These are phyloP conservation scores for Corythornis cristatus DNA, from an alignment of 2,113 vertebrate genomes.

Conservation along the genomic window DNA sequence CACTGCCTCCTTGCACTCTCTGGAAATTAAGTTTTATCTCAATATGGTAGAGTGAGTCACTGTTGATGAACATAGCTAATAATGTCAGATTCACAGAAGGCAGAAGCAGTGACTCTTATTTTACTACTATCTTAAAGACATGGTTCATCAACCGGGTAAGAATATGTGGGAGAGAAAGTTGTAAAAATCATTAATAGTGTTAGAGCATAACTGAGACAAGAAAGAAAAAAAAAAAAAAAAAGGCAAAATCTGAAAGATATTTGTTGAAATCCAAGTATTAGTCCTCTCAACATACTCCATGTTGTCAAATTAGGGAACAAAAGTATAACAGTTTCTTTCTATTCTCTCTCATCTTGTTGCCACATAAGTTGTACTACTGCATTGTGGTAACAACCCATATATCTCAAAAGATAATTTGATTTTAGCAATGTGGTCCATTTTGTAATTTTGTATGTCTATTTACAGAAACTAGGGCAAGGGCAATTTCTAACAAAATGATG, in stretches of 20 bases:
- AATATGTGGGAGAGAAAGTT: not conserved
- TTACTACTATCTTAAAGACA: not conserved
- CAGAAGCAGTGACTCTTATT: not conserved
- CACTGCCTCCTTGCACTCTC: not conserved
- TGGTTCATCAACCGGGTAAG: not conserved
- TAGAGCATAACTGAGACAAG: not conserved
- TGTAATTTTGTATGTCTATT: not conserved
- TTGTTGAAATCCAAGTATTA: not conserved
- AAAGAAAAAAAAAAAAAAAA: not conserved
- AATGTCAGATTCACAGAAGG: not conserved
- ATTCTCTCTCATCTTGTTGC: not conserved
- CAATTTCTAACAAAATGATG: not conserved
- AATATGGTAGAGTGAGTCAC: not conserved
- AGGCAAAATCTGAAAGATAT: not conserved
- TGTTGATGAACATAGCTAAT: not conserved
- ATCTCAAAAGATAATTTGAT: not conserved
- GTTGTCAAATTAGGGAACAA: not conserved
- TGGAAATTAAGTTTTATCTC: not conserved
- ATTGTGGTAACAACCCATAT: not conserved
- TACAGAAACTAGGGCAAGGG: not conserved
- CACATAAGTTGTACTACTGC: not conserved
- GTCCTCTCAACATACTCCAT: fast-evolving
- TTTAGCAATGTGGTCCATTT: not conserved
- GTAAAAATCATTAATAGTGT: not conserved
- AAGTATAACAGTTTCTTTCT: not conserved